Evolutionary conservation across 2,113 vertebrate species (phyloP).

Genomic region (Caranx melampygus): DNA sequence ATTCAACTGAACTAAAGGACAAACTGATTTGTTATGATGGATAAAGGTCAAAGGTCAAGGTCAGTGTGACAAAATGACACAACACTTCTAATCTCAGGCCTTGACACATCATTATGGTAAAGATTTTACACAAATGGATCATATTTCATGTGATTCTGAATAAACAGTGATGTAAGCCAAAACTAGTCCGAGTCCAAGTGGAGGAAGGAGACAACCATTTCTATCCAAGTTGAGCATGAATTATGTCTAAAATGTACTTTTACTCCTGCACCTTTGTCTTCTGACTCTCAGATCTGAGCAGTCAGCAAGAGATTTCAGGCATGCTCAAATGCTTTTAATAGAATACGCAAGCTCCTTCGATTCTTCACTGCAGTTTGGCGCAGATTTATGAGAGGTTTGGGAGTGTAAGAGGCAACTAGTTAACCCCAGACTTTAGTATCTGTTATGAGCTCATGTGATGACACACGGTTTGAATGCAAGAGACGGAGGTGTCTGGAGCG

Average conservation of each 20-base stretch:
- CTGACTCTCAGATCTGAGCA: not conserved
- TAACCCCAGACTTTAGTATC: conserved; percentile 5
- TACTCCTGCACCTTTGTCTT: conserved; percentile 3
- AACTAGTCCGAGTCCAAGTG: no score
- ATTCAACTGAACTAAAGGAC: no score
- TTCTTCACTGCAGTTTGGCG: conserved; percentile 20
- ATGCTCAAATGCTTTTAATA: conserved; percentile 26
- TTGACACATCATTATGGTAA: no score
- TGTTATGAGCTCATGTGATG: conserved; percentile 17
- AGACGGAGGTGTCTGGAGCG: conserved; percentile 51
- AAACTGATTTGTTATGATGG: no score
- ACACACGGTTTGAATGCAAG: conserved; percentile 53
- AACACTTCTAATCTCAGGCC: no score
- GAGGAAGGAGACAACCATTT: no score
- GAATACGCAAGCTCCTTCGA: not conserved
- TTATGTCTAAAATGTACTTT: not conserved
- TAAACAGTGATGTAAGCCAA: no score
- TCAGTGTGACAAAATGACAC: no score
- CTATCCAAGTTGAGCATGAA: not conserved
- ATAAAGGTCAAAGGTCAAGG: no score
- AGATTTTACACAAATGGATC: no score
- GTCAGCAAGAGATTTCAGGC: not conserved
- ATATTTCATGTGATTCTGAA: no score
- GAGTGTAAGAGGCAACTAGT: not conserved
- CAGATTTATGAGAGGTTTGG: conserved; percentile 27